Percentiles rank a stretch among this genome's conserved stretches.
These are phyloP conservation scores for Paramormyrops kingsleyae DNA, from an alignment of 2,113 vertebrate species.

Conservation along the genomic window DNA sequence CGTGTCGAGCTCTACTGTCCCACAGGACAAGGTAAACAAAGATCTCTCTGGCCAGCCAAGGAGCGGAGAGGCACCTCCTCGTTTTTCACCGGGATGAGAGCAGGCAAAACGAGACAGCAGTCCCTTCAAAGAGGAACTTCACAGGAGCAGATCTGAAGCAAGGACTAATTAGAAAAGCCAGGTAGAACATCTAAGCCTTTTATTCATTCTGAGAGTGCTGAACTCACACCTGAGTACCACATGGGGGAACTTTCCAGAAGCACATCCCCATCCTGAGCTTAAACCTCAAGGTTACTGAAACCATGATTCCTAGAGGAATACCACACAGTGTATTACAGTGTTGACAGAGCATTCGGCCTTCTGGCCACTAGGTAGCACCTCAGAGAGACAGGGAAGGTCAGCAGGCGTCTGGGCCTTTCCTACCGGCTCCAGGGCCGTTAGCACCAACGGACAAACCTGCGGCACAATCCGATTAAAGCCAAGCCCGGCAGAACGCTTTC, in stretches of 20 bases:
- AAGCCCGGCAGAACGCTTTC: background rate
- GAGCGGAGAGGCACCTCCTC: background rate
- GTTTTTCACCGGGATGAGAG: background rate
- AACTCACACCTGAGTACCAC: background rate
- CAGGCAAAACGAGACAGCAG: conserved; percentile 18
- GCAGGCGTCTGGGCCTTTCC: background rate
- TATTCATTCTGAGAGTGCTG: background rate
- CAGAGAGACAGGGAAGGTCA: background rate
- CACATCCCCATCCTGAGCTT: background rate
- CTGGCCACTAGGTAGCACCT: background rate
- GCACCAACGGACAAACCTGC: too few species aligned
- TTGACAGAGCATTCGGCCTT: background rate
- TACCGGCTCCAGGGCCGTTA: background rate
- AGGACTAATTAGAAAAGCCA: conserved; percentile 17
- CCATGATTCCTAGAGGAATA: background rate
- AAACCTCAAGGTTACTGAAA: background rate
- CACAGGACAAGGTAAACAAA: background rate
- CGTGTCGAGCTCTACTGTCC: background rate
- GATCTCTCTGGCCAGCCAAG: background rate
- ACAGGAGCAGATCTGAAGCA: conserved; percentile 23
- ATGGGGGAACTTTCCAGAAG: background rate
- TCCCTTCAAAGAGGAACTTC: conserved; percentile 8
- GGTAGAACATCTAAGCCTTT: conserved; percentile 9
- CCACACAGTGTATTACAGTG: background rate
- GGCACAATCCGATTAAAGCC: background rate